Evolutionary conservation across 2,888 invertebrate genomes (phyloP), one percentile per base, ranked within the genome.

Genomic region (Andrena praecox): DNA sequence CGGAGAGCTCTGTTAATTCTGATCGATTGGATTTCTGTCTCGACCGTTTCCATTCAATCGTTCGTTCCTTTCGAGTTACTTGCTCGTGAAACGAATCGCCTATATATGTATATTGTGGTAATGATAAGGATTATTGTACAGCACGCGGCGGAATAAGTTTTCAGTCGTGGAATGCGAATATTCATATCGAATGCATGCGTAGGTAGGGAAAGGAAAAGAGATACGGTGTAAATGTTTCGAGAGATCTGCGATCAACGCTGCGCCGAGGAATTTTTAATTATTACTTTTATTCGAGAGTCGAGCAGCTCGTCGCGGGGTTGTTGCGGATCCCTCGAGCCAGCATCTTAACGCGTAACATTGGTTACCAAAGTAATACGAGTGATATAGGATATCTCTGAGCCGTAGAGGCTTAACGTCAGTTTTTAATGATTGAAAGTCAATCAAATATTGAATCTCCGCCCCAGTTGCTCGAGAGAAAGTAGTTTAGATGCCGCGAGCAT

Each of bases 141-240:
- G 64, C 42, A 69, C 50, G n/a, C 33, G 66, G 16, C 10, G 7
- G 16, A 31, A 59, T n/a, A 16, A 8, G 35, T 66, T 69, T 62
- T 48, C 20, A 31, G 56, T 60, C 67, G 50, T 62, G 70, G n/a
- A 76, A 48, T 35, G 56, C 35, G 48, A 74, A 66, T 62, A 59
- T 78, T 72, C 82, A 82, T 83, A 83, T 83, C 83, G 74, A 71
- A 73, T 74, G 77, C 77, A 82, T 83, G 77, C 62, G 27, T 83
- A 82, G 83, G 54, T 83, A 83, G 83, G 66, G 20, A 62, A 82
- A 73, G 31, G 12, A 64, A 62, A 73, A 79, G 72, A 68, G 62
- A 12, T 16, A 48, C 63, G 20, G 27, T 64, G 64, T 56, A 42
- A 50, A 33, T 48, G 27, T 68, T 68, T 72, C 60, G 29, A 74